phyloP scores from a whole-genome alignment of 1,140 invertebrate genomes.

The Phocides pigmalion region DNA sequence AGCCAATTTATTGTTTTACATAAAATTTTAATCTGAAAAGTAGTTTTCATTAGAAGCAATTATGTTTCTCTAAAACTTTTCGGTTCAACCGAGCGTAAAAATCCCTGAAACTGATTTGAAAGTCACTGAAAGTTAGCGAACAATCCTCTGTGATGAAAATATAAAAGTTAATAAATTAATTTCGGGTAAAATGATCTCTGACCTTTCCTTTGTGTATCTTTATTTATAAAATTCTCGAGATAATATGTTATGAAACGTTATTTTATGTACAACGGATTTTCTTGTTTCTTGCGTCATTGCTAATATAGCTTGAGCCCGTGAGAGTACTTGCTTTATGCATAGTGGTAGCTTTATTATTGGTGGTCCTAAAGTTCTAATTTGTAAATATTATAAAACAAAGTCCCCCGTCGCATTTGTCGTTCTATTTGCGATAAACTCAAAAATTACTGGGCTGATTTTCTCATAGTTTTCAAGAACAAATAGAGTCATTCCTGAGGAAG shows the following conservation, averaged over 20 bases:
- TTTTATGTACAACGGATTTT: background rate
- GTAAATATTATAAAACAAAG: no score
- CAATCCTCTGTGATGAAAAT: slow-evolving; percentile 26
- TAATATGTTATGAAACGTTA: background rate
- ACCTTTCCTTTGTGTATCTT: slow-evolving; percentile 14
- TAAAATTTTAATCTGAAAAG: slow-evolving; percentile 6
- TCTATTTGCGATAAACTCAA: no score
- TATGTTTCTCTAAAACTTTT: slow-evolving; percentile 16
- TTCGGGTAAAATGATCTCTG: slow-evolving; percentile 19
- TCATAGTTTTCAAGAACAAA: no score
- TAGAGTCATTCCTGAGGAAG: no score
- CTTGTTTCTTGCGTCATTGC: background rate
- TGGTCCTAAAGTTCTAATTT: no score
- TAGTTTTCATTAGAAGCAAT: slow-evolving; percentile 17
- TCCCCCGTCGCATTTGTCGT: no score
- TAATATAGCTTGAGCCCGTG: no score
- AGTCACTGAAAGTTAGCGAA: slow-evolving; percentile 17
- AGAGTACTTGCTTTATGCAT: no score
- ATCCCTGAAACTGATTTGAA: slow-evolving; percentile 26
- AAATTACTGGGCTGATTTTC: no score
- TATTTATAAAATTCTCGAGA: slow-evolving; percentile 9
- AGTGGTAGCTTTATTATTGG: no score
- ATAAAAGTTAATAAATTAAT: slow-evolving; percentile 34
- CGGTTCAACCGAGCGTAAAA: slow-evolving; percentile 16
- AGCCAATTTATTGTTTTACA: background rate